These are phyloP conservation scores for Tenebrosternarchus preto DNA, from an alignment of 2,113 vertebrate species.

Conservation along the genomic window DNA sequence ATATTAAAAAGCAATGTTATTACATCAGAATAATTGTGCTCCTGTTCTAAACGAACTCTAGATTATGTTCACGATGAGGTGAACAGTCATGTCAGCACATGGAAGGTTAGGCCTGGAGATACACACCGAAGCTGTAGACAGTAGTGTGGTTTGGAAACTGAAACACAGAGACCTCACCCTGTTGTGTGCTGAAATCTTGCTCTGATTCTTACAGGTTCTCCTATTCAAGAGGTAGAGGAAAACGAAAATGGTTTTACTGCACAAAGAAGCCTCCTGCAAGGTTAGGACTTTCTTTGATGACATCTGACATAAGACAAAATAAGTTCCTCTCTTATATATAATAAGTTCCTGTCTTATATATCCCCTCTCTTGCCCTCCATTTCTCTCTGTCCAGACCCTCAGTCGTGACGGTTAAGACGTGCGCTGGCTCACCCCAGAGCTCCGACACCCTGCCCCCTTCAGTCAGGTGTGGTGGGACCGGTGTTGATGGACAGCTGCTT, in stretches of 20 bases:
- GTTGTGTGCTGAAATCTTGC: background rate
- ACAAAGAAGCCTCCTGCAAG: conserved; percentile 73
- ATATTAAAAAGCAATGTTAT: background rate
- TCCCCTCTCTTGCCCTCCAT: conserved; percentile 8
- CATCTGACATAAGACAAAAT: background rate
- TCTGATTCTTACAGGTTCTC: conserved; percentile 61
- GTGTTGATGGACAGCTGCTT: conserved; percentile 30
- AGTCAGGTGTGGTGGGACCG: conserved; percentile 42
- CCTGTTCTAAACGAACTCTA: too few relatives aligned
- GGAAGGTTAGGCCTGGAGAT: too few relatives aligned
- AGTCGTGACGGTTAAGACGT: conserved; percentile 61
- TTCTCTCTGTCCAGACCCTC: conserved; percentile 60
- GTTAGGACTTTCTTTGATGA: conserved; percentile 62
- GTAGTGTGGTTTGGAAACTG: too few relatives aligned
- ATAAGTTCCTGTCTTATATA: too few relatives aligned
- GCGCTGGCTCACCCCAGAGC: conserved; percentile 52
- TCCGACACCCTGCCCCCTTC: conserved; percentile 44
- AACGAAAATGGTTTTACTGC: conserved; percentile 69
- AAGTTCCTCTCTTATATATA: background rate
- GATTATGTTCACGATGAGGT: too few relatives aligned
- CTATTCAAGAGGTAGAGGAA: conserved; percentile 66
- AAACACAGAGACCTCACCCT: too few relatives aligned
- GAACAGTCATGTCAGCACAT: too few relatives aligned
- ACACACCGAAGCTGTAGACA: too few relatives aligned
- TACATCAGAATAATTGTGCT: background rate